phyloP scores from a whole-genome alignment of 2,113 vertebrate genomes.

The Penelope pileata region DNA sequence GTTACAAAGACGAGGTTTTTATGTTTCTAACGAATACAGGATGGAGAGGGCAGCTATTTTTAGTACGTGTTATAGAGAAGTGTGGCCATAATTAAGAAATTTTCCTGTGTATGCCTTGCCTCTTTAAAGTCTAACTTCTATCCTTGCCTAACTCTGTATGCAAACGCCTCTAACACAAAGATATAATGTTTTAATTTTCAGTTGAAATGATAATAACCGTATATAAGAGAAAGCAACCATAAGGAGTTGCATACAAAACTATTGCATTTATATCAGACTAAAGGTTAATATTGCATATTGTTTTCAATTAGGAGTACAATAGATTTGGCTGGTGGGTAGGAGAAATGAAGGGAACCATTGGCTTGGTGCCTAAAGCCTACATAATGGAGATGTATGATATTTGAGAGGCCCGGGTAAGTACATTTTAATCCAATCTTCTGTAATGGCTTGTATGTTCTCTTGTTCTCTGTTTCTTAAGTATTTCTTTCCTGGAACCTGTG shows the following conservation, averaged over 20 bases:
- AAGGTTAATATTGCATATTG: conserved; percentile 86
- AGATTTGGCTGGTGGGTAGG: conserved; percentile 98
- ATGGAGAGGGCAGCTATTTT: neutral
- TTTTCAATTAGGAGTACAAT: conserved; percentile 92
- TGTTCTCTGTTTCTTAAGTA: conserved; percentile 79
- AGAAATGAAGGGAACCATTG: conserved; percentile 92
- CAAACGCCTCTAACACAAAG: conserved; percentile 64
- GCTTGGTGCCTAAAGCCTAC: conserved; percentile 96
- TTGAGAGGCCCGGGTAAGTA: conserved; percentile 87
- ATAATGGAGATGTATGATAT: conserved; percentile 93
- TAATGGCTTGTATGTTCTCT: conserved; percentile 84
- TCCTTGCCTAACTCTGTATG: conserved; percentile 52
- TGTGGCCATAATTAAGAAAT: neutral
- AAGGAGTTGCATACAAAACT: conserved; percentile 77
- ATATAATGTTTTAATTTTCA: conserved; percentile 74
- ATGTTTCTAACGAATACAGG: neutral
- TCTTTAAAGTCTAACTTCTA: conserved; percentile 64
- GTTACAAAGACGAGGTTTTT: neutral
- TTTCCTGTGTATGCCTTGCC: conserved; percentile 23
- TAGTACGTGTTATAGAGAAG: neutral
- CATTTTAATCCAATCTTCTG: conserved; percentile 87
- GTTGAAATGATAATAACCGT: conserved; percentile 72
- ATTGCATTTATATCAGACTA: conserved; percentile 78
- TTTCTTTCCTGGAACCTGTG: conserved; percentile 79
- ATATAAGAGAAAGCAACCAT: conserved; percentile 74